Evolutionary conservation across 2,888 invertebrate genomes (phyloP), one percentile per base, ranked within the genome.

Genomic region (Pyralis farinalis): DNA sequence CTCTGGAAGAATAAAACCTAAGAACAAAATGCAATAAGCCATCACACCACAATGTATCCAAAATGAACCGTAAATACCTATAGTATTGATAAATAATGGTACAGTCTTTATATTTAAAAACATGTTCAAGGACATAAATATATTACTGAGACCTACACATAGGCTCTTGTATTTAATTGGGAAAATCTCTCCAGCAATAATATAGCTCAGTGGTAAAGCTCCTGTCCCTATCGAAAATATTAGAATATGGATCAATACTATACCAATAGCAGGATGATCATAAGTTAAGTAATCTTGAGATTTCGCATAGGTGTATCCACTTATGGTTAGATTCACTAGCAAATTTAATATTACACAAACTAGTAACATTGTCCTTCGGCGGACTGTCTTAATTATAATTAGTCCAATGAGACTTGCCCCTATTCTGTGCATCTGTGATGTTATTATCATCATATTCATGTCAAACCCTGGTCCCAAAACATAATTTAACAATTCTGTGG

Each of bases 1-100:
- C 66, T 94, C 93, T 0, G 94, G 94, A 11, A 94, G 63, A 34
- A 88, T 82, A 41, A 91, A 77, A 29, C 91, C 85, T 0, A 91
- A 44, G 0, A 86, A 67, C 11, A 92, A 87, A 11, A 85, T 41
- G 0, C 90, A 67, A 0, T 90, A 74, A 43, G 91, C 74, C 0
- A 65, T 42, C 2, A 85, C 90, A 5, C 82, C 84, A 55, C 90
- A 92, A 41, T n/a, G n/a, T n/a, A 90, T 55, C 12, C 79, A 57
- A 59, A 91, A 92, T 1, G 90, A 78, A 10, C 85, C 86, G 21
- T 77, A 73, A 8, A 81, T 61, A 10, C 90, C 90, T 29, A 90
- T 60, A 7, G 46, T 43, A 0, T 49, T 49, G 43, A 90, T 76
- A 58, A 91, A 67, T 7, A 63, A 58, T 0, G 91, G 91, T 47